phyloP scores from a whole-genome alignment of 1,140 invertebrate species.

The Micrasema longulum region DNA sequence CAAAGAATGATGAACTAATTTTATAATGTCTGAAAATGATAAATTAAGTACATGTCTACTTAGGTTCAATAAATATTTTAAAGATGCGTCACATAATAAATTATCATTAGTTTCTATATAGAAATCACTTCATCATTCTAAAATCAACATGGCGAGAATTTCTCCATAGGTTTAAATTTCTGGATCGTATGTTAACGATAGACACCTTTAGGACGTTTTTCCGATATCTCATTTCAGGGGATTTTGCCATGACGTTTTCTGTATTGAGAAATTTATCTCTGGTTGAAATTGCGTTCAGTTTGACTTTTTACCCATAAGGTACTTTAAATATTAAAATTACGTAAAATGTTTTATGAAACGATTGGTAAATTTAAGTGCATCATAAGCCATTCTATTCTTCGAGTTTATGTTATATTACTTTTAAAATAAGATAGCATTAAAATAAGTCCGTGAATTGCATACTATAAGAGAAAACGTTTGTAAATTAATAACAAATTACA shows the following conservation, averaged over 20 bases:
- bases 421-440: too few relatives aligned
- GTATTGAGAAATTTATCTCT: slow-evolving; percentile 44
- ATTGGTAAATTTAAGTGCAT: too few relatives aligned
- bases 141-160: slow-evolving; percentile 20
- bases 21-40: neutral
- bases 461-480: too few relatives aligned
- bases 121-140: slow-evolving; percentile 9
- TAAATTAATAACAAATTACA: too few relatives aligned
- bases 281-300: slow-evolving; percentile 9
- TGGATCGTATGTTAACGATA: slow-evolving; percentile 37
- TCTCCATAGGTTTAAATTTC: slow-evolving; percentile 21
- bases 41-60: neutral
- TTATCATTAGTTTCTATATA: neutral
- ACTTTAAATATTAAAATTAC: too few relatives aligned
- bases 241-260: slow-evolving; percentile 49
- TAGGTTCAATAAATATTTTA: neutral
- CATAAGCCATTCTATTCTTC: too few relatives aligned
- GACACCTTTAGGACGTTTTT: slow-evolving; percentile 46
- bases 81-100: neutral
- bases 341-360: too few relatives aligned
- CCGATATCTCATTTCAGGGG: slow-evolving; percentile 53
- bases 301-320: slow-evolving; percentile 4
- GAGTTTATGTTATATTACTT: too few relatives aligned
- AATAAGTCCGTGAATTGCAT: too few relatives aligned
- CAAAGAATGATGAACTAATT: too few relatives aligned